Percentiles rank a stretch among this genome's conserved stretches.
Evolutionary conservation across 2,113 vertebrate species (phyloP).

Genomic region (Monarcha castaneiventris): DNA sequence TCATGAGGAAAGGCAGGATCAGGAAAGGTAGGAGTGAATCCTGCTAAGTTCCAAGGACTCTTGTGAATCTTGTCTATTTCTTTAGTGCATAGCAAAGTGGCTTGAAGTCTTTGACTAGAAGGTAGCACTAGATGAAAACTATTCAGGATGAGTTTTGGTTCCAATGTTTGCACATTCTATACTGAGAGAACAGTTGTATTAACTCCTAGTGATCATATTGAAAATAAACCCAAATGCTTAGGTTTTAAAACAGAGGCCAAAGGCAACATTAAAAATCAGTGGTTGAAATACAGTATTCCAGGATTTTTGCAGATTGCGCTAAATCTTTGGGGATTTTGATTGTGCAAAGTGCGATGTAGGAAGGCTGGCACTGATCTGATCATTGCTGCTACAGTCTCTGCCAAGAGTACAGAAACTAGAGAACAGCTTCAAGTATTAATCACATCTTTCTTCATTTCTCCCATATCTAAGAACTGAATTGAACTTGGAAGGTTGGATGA

Average conservation of each 20-base stretch:
- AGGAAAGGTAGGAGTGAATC: not conserved
- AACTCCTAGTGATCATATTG: not conserved
- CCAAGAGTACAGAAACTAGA: not conserved
- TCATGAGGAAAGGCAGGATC: not conserved
- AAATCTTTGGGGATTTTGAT: not conserved
- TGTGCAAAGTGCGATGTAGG: not conserved
- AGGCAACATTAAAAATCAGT: not conserved
- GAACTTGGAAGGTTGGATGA: not conserved
- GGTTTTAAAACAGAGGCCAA: not conserved
- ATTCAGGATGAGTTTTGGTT: not conserved
- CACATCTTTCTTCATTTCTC: not conserved
- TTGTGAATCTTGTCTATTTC: not conserved
- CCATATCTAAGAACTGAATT: not conserved
- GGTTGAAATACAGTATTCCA: not conserved
- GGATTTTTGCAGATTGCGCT: not conserved
- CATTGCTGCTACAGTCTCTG: not conserved
- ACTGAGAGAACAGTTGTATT: not conserved
- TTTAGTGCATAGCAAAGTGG: not conserved
- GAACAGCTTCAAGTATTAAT: not conserved
- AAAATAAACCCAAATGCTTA: not conserved
- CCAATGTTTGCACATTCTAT: not conserved
- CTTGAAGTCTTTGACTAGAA: not conserved
- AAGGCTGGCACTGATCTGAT: not conserved
- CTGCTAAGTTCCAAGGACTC: not conserved
- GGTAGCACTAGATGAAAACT: not conserved